Evolutionary conservation across 2,888 invertebrate genomes (phyloP).

Genomic region (Pseudococcus viburni): DNA sequence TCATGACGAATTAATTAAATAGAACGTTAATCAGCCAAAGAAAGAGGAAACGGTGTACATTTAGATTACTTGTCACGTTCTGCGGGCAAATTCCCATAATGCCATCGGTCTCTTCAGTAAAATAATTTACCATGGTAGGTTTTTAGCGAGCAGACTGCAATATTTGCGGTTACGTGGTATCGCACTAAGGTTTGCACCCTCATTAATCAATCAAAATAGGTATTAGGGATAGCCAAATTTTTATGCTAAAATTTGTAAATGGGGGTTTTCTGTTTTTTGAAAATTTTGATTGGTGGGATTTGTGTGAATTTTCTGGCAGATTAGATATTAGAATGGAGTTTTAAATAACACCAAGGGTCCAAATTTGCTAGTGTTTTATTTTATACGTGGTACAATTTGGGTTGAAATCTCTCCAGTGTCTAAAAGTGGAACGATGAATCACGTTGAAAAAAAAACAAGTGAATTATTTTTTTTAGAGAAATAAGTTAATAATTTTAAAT

Average conservation of each 20-base stretch:
- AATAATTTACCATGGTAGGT: constrained; percentile 13
- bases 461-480: too few relatives aligned
- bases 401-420: too few relatives aligned
- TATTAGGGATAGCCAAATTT: constrained; percentile 21
- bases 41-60: constrained; percentile 11
- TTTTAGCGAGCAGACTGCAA: constrained; percentile 43
- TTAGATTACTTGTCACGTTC: constrained; percentile 52
- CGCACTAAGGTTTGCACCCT: constrained; percentile 41
- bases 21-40: constrained; percentile 47
- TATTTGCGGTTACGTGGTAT: constrained; percentile 38
- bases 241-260: not conserved
- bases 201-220: constrained; percentile 50
- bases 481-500: too few relatives aligned
- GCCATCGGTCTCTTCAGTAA: constrained; percentile 18
- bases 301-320: too few relatives aligned
- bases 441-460: too few relatives aligned
- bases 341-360: too few relatives aligned
- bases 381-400: too few relatives aligned
- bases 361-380: too few relatives aligned
- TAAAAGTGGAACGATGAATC: too few relatives aligned
- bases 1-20: constrained; percentile 49
- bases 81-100: constrained; percentile 21
- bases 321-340: too few relatives aligned
- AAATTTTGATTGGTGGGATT: too few relatives aligned
- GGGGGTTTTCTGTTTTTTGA: too few relatives aligned